Evolutionary conservation across 1,140 invertebrate genomes (phyloP), one percentile per base, ranked within the genome.

Genomic region (Stegodyphus mimosarum): DNA sequence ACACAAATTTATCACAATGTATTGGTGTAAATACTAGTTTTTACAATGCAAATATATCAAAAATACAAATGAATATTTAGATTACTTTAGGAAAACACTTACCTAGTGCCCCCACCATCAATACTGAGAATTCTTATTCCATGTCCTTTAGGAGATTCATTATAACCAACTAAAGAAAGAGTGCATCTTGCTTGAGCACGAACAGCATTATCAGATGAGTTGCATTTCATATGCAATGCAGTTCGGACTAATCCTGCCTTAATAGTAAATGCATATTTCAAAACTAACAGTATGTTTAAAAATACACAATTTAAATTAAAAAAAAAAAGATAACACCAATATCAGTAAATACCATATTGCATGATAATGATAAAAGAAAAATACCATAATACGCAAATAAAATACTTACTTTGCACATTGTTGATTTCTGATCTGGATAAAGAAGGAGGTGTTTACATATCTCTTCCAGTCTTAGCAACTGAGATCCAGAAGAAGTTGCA

Each of bases 21-120:
- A 33, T 33, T 33, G 3, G 1, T 33, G 33, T 33, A 33, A 33
- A 33, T 33, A 33, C 33, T 33, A 3, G 33, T 33, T 1, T 1
- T 33, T 33, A 33, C 33, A 33, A 33, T 33, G 33, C 33, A 33
- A 33, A 33, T 33, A 33, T 3, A 33, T 33, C 33, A 33, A 33
- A 33, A 33, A 33, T 33, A 33, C 33, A 33, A 33, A 33, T 33
- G 33, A 33, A 33, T 33, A 33, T 33, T 33, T 33, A 33, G 1
- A 33, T 33, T 33, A 33, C 33, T 33, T 33, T 33, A 33, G 3
- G 33, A 33, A 33, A 33, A 33, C 33, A 33, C 7, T 33, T 90
- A 93, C 93, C 92, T 91, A 75, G 95, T 95, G 74, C 97, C 97
- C 53, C 97, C 97, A 7, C 97, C 97, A 92, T 98, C 97, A 87